These are phyloP conservation scores for Chaenodraco wilsoni DNA, from an alignment of 2,797 vertebrate genomes.

Conservation along the genomic window DNA sequence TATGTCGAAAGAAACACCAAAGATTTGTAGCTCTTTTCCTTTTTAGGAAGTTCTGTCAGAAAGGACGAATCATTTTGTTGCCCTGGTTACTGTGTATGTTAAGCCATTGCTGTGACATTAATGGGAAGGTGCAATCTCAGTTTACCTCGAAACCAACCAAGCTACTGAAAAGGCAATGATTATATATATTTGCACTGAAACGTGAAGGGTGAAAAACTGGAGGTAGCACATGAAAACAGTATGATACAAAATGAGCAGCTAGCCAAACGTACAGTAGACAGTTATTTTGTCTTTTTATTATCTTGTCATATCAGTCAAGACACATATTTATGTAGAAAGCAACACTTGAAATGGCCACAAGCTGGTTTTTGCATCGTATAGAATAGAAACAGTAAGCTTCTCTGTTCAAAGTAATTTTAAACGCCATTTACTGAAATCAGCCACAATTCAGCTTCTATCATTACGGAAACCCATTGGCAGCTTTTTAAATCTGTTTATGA, in stretches of 20 bases:
- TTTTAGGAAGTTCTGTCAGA: constrained; percentile 26
- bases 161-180: not conserved
- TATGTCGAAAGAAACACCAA: constrained; percentile 49
- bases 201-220: not conserved
- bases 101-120: constrained; percentile 67
- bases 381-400: not conserved
- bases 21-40: constrained; percentile 39
- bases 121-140: constrained; percentile 41
- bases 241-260: constrained; percentile 19
- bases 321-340: constrained; percentile 13
- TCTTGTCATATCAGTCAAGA: constrained; percentile 1
- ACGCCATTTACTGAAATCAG: constrained; percentile 26
- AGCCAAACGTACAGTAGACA: constrained; percentile 13
- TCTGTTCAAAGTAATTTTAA: constrained; percentile 27
- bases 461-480: constrained; percentile 52
- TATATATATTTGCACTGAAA: constrained; percentile 17
- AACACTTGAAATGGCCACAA: not conserved
- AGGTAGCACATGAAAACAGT: constrained; percentile 1
- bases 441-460: constrained; percentile 32
- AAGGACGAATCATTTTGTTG: constrained; percentile 34
- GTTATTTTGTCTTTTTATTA: constrained; percentile 18
- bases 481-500: constrained; percentile 24
- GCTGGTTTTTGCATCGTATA: constrained; percentile 13
- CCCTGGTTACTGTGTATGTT: constrained; percentile 38
- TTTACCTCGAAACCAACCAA: constrained; percentile 19